Percentiles rank a stretch among this genome's conserved stretches.
These are phyloP conservation scores for Rhamnusium bicolor DNA, from an alignment of 2,888 invertebrate species.

Conservation along the genomic window DNA sequence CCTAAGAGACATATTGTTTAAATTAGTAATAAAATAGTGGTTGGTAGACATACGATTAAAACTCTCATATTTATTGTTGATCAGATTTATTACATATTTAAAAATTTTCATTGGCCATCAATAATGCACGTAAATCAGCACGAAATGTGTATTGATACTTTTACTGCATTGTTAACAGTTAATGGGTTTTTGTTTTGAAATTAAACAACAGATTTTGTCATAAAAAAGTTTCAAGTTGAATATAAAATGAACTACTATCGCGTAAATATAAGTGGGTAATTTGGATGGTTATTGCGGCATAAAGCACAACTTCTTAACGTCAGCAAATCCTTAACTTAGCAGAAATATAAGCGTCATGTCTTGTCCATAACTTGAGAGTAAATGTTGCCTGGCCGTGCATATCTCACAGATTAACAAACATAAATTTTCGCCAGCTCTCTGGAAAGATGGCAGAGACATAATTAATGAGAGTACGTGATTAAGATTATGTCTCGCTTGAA, in stretches of 20 bases:
- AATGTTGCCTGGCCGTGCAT: conserved; percentile 56
- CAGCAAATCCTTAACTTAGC: conserved; percentile 48
- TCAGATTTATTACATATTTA: neutral
- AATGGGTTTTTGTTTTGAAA: neutral
- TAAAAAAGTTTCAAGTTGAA: conserved; percentile 7
- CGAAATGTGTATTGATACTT: neutral
- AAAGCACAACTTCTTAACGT: conserved; percentile 51
- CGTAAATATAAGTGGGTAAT: conserved; percentile 39
- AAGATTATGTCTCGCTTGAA: conserved; percentile 65
- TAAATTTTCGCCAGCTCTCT: conserved; percentile 61
- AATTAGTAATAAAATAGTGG: no score
- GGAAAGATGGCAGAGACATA: conserved; percentile 65
- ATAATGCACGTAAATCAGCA: neutral
- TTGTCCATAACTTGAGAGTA: conserved; percentile 60
- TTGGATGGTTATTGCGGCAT: conserved; percentile 45
- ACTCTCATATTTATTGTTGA: neutral
- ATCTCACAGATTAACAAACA: conserved; percentile 68
- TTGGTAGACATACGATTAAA: no score
- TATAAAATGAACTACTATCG: conserved; percentile 8
- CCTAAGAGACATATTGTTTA: no score
- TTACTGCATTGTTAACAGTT: neutral
- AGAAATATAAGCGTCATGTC: conserved; percentile 61
- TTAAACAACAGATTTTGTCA: neutral
- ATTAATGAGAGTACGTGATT: conserved; percentile 70
- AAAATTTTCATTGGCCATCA: neutral